Conservation (phyloP, 1,140 invertebrate species). For the Anagrus nilaparvatae region DNA sequence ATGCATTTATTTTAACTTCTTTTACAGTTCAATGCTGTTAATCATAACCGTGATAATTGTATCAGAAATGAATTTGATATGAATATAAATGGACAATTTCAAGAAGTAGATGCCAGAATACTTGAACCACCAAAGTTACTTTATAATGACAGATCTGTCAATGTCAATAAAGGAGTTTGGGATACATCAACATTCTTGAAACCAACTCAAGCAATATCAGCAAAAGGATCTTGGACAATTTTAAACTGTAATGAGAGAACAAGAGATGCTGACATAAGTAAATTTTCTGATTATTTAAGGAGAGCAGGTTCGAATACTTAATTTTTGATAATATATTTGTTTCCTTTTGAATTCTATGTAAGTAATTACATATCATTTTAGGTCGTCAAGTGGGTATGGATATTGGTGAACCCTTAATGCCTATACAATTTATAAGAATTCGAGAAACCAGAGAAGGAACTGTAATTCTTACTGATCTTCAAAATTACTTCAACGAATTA, state of each 20-base stretch:
- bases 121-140: constrained; percentile 44
- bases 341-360: constrained; percentile 6
- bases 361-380: neutral
- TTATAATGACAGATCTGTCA: constrained; percentile 29
- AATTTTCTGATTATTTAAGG: constrained; percentile 10
- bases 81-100: constrained; percentile 42
- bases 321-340: neutral
- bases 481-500: constrained; percentile 17
- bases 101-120: constrained; percentile 45
- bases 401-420: constrained; percentile 16
- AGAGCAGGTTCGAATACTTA: constrained; percentile 6
- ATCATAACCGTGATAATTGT: constrained; percentile 40
- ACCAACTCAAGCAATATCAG: constrained; percentile 12
- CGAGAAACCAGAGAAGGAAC: neutral
- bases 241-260: constrained; percentile 26
- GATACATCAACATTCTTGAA: constrained; percentile 28
- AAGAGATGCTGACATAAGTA: constrained; percentile 16
- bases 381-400: constrained; percentile 18
- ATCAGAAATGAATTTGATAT: constrained; percentile 52
- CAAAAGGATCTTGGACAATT: constrained; percentile 36
- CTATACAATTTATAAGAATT: neutral
- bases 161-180: constrained; percentile 41
- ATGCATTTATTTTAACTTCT: neutral
- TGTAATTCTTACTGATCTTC: constrained; percentile 8
- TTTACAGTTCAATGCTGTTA: constrained; percentile 25